A percentile compares a stretch with the other conserved stretches of the same genome.
Conservation (phyloP, 2,797 vertebrate species). For the Anguilla obscura region DNA sequence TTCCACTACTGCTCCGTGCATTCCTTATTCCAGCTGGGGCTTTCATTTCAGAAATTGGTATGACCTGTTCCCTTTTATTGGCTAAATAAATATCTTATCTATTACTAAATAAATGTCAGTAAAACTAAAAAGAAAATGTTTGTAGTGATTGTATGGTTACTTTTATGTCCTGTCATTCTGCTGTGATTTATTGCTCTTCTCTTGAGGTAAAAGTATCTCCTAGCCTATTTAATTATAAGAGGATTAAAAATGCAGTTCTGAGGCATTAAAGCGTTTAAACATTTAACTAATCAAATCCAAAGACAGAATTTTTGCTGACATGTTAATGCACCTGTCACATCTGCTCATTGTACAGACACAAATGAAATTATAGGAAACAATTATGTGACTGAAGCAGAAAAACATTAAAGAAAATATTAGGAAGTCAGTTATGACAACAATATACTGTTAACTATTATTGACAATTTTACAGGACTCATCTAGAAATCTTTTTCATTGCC, state of each 20-base stretch:
- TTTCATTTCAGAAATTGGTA: slow-evolving; percentile 1
- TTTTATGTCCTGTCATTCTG: slow-evolving; percentile 21
- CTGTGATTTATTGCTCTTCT: slow-evolving; percentile 38
- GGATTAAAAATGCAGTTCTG: slow-evolving; percentile 55
- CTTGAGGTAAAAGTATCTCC: slow-evolving; percentile 48
- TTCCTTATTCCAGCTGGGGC: neutral
- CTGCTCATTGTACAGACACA: slow-evolving; percentile 37
- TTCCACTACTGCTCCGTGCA: neutral
- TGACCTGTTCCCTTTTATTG: slow-evolving; percentile 15
- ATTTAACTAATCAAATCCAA: slow-evolving; percentile 57
- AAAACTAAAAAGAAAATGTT: too few species aligned
- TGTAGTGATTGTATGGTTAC: too few species aligned
- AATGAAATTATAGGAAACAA: slow-evolving; percentile 42
- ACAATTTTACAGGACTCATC: too few species aligned
- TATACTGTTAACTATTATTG: too few species aligned
- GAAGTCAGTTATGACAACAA: too few species aligned
- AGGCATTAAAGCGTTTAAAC: slow-evolving; percentile 48
- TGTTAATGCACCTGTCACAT: slow-evolving; percentile 52
- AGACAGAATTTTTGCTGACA: slow-evolving; percentile 54
- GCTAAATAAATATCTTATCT: neutral
- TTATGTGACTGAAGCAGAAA: slow-evolving; percentile 48
- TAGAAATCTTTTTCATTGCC: too few species aligned
- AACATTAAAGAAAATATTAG: slow-evolving; percentile 35
- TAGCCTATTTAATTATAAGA: slow-evolving; percentile 51
- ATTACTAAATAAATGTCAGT: neutral